A percentile compares a stretch with the other conserved stretches of the same genome.
Conservation (phyloP, 1,140 invertebrate species). For the Acromyrmex echinatior region DNA sequence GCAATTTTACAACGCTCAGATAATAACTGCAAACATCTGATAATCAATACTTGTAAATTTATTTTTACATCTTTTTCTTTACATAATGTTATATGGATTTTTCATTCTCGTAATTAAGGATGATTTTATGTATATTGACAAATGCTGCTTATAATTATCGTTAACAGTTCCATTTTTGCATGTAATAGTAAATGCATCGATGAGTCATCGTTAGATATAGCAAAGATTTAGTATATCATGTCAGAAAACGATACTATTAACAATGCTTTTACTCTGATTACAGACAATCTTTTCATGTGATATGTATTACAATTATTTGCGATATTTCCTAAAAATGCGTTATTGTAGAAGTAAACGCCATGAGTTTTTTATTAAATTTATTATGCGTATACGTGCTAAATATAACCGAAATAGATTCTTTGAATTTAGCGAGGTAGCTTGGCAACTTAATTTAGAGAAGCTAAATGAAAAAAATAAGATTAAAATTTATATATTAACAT, state of each 20-base stretch:
- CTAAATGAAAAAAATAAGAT: too few relatives aligned
- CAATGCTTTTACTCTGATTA: background rate
- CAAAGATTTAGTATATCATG: background rate
- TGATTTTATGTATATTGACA: background rate
- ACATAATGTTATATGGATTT: background rate
- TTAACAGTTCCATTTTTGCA: background rate
- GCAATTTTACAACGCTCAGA: background rate
- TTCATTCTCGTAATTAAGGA: background rate
- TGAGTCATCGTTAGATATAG: slow-evolving; percentile 40
- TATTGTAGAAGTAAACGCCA: background rate
- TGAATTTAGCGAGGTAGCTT: background rate
- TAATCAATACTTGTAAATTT: slow-evolving; percentile 1
- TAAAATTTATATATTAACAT: too few relatives aligned
- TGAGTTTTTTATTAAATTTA: background rate
- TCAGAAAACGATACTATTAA: background rate
- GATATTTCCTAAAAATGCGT: background rate
- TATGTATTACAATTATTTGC: background rate
- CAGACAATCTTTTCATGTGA: background rate
- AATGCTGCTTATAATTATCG: background rate
- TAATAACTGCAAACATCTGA: background rate
- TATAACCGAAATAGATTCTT: background rate
- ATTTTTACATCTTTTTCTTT: slow-evolving; percentile 4
- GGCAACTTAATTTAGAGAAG: background rate
- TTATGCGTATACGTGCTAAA: background rate
- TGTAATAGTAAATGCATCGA: background rate